Evolutionary conservation across 2,888 invertebrate genomes (phyloP).

Genomic region (Trissolcus japonicus): DNA sequence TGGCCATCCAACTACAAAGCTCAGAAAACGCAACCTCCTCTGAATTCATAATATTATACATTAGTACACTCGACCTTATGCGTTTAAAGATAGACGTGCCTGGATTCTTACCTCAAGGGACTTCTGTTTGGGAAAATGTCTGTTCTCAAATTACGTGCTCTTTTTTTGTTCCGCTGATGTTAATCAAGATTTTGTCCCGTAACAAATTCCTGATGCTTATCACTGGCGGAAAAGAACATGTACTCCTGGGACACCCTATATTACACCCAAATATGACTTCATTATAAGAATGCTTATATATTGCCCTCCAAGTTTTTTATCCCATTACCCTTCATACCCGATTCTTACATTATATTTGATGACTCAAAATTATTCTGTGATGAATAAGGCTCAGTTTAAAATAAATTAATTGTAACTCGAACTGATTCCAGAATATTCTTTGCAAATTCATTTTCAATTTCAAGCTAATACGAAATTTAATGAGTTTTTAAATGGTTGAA

Average conservation of each 20-base stretch:
- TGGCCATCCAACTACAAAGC: constrained; percentile 41
- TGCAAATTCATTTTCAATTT: no score
- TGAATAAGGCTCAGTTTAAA: neutral
- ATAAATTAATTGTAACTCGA: no score
- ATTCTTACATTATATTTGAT: neutral
- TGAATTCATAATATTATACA: constrained; percentile 61
- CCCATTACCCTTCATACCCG: neutral
- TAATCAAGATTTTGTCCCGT: constrained; percentile 43
- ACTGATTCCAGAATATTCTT: no score
- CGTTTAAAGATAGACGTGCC: constrained; percentile 37
- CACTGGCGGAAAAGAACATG: constrained; percentile 26
- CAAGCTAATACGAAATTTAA: no score
- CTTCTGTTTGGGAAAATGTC: constrained; percentile 17
- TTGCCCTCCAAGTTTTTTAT: constrained; percentile 6
- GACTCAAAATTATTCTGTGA: neutral
- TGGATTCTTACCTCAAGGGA: constrained; percentile 26
- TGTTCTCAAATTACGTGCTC: constrained; percentile 31
- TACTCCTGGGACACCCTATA: constrained; percentile 24
- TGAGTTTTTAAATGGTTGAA: no score
- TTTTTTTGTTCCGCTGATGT: constrained; percentile 29
- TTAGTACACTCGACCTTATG: constrained; percentile 59
- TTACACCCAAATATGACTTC: constrained; percentile 26
- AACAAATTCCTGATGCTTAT: constrained; percentile 41
- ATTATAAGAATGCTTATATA: constrained; percentile 20
- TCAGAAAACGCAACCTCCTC: constrained; percentile 50